phyloP scores from a whole-genome alignment of 2,797 vertebrate species.

The Epinephelus awoara region DNA sequence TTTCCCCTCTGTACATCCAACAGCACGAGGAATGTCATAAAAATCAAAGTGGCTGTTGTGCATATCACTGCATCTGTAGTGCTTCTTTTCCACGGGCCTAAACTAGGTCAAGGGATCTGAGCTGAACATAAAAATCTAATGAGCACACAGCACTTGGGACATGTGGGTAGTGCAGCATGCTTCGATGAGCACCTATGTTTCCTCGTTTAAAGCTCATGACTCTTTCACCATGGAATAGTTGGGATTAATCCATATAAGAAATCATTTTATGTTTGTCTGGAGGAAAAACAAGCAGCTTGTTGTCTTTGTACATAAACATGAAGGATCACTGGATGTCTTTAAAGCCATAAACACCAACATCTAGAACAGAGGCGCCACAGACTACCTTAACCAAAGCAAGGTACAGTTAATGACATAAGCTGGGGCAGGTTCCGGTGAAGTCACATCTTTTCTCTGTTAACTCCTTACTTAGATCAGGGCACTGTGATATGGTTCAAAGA shows the following conservation, averaged over 20 bases:
- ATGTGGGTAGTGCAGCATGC: slow-evolving; percentile 32
- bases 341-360: not conserved
- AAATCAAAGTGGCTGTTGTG: slow-evolving; percentile 28
- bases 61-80: slow-evolving; percentile 18
- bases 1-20: slow-evolving; percentile 12
- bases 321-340: slow-evolving; percentile 6
- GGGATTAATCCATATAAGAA: slow-evolving; percentile 41
- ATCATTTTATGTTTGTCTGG: slow-evolving; percentile 18
- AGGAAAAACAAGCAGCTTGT: slow-evolving; percentile 7
- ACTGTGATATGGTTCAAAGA: not conserved
- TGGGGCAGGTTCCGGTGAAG: not conserved
- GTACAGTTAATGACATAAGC: not conserved
- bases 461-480: not conserved
- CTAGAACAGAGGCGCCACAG: not conserved
- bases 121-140: slow-evolving; percentile 69
- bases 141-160: slow-evolving; percentile 66
- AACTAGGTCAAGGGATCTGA: slow-evolving; percentile 68
- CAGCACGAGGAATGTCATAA: not conserved
- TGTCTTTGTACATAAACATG: slow-evolving; percentile 16
- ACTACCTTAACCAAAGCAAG: not conserved
- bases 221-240: slow-evolving; percentile 37
- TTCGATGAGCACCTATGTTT: slow-evolving; percentile 55
- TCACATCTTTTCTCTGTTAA: not conserved
- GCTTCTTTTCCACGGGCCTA: slow-evolving; percentile 33
- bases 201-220: slow-evolving; percentile 42